phyloP scores from a whole-genome alignment of 2,113 vertebrate species.

The Mesitornis unicolor region DNA sequence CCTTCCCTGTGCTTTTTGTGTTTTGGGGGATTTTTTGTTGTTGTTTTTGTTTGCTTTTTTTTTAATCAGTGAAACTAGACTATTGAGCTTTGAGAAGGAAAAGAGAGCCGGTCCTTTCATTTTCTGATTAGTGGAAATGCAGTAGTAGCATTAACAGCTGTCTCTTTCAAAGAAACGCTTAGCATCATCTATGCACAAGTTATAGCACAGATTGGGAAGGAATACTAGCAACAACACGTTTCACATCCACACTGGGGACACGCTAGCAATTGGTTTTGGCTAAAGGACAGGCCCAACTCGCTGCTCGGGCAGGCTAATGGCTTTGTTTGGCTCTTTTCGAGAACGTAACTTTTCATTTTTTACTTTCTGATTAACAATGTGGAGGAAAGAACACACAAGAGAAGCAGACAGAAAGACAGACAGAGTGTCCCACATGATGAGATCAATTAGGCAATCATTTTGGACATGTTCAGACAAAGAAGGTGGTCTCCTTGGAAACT shows the following conservation, averaged over 20 bases:
- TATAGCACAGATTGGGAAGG: neutral
- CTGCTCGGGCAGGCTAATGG: neutral
- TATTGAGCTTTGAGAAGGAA: conserved; percentile 26
- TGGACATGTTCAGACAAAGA: conserved; percentile 69
- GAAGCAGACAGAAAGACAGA: conserved; percentile 41
- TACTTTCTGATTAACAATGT: neutral
- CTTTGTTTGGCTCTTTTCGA: neutral
- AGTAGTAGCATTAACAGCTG: conserved; percentile 53
- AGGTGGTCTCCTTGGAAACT: conserved; percentile 67
- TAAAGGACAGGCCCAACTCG: neutral
- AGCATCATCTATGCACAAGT: neutral
- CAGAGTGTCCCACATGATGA: conserved; percentile 48
- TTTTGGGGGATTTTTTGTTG: conserved; percentile 23
- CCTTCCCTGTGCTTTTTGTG: conserved; percentile 41
- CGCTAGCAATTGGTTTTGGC: neutral
- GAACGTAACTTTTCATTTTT: neutral
- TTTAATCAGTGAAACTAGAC: conserved; percentile 40
- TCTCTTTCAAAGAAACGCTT: conserved; percentile 31
- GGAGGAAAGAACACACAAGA: neutral
- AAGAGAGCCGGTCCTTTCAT: conserved; percentile 40
- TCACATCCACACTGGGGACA: neutral
- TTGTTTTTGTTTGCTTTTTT: neutral
- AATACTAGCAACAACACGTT: neutral
- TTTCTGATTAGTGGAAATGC: conserved; percentile 63
- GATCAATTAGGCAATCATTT: conserved; percentile 67